Conservation (phyloP, 2,888 invertebrate genomes). For the Epinotia bilunana region DNA sequence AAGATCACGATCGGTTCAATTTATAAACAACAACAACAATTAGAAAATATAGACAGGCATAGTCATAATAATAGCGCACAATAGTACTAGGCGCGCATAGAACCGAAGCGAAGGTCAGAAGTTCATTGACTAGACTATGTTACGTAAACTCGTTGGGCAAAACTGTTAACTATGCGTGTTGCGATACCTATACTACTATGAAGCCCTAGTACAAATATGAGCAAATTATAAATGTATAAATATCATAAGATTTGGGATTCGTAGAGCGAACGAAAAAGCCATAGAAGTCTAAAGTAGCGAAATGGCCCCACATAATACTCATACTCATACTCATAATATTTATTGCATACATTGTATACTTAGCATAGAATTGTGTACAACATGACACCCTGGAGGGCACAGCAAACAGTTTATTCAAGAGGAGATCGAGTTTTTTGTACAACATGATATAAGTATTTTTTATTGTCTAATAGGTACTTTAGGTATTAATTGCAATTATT, state of each 20-base stretch:
- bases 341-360: too few species aligned
- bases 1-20: not conserved
- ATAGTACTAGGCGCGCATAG: constrained; percentile 40
- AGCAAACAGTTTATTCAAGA: too few species aligned
- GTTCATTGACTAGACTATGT: constrained; percentile 33
- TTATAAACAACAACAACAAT: not conserved
- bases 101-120: constrained; percentile 34
- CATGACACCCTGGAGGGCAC: too few species aligned
- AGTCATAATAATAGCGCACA: constrained; percentile 31
- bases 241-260: not conserved
- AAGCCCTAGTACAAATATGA: constrained; percentile 28
- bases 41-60: constrained; percentile 8
- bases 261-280: too few species aligned
- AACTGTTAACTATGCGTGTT: constrained; percentile 18
- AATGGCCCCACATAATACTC: too few species aligned
- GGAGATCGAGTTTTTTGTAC: too few species aligned
- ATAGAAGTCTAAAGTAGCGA: too few species aligned
- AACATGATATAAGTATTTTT: too few species aligned
- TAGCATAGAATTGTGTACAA: too few species aligned
- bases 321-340: too few species aligned
- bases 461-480: too few species aligned
- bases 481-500: too few species aligned
- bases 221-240: constrained; percentile 21
- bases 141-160: constrained; percentile 32
- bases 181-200: constrained; percentile 23